These are phyloP conservation scores for Lacerta viridis DNA, from an alignment of 2,797 vertebrate genomes.

Conservation along the genomic window DNA sequence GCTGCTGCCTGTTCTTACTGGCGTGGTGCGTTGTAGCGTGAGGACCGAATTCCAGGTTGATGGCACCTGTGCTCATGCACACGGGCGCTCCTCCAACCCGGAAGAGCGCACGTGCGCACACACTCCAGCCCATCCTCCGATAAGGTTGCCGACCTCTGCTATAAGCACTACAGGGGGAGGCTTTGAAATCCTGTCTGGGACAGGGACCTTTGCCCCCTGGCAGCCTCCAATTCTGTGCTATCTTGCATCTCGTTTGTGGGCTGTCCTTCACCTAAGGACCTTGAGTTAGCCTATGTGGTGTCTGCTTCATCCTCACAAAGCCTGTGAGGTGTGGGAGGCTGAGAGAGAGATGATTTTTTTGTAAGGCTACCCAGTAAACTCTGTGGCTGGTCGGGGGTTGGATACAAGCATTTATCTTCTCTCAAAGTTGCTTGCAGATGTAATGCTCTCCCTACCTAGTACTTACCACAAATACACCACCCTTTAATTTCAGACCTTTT, in stretches of 20 bases:
- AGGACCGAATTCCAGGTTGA: no score
- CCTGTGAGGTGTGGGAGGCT: not conserved
- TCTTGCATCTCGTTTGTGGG: not conserved
- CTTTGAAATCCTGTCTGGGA: not conserved
- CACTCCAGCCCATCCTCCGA: no score
- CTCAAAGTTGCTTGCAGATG: not conserved
- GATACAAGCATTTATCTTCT: not conserved
- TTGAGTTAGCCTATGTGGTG: no score
- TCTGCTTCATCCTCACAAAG: not conserved
- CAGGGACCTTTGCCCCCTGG: not conserved
- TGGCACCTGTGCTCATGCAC: no score
- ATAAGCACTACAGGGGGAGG: no score
- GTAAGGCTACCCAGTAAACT: not conserved
- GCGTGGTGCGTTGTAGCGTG: no score
- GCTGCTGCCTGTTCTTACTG: no score
- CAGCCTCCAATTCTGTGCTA: not conserved
- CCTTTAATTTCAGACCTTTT: not conserved
- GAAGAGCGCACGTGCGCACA: no score
- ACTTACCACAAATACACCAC: not conserved
- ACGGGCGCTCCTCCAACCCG: no score
- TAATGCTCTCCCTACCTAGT: not conserved
- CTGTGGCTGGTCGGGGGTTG: not conserved
- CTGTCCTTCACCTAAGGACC: not conserved
- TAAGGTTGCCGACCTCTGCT: no score
- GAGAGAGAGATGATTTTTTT: not conserved